These are phyloP conservation scores for Neosalanx taihuensis DNA, from an alignment of 2,797 vertebrate species.

Conservation along the genomic window DNA sequence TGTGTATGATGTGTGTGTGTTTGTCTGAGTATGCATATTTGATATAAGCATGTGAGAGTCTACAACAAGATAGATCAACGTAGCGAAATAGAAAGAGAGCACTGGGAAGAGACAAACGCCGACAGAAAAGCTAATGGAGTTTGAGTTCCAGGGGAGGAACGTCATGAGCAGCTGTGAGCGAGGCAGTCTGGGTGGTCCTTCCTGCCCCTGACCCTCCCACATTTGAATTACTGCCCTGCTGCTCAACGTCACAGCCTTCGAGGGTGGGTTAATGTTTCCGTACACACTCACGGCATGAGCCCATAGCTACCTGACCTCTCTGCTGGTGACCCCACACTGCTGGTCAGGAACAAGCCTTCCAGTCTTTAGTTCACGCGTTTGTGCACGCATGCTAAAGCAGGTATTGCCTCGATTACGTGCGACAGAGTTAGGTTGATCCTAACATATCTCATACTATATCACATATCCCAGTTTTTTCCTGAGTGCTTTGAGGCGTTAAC, in stretches of 20 bases:
- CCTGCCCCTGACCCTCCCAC: constrained; percentile 36
- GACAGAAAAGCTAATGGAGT: background rate
- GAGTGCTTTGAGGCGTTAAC: too few species aligned
- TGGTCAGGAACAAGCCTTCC: too few species aligned
- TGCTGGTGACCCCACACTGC: background rate
- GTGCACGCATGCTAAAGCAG: background rate
- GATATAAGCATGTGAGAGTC: background rate
- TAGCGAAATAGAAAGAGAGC: too few species aligned
- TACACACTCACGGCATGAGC: constrained; percentile 27
- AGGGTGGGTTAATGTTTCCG: constrained; percentile 30
- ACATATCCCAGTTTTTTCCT: too few species aligned
- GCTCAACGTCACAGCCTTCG: constrained; percentile 43
- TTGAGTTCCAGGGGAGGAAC: background rate
- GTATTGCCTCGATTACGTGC: background rate
- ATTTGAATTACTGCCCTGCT: constrained; percentile 53
- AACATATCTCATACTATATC: too few species aligned
- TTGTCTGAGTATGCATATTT: background rate
- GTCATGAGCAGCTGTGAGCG: constrained; percentile 56
- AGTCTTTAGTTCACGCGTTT: background rate
- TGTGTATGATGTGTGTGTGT: background rate
- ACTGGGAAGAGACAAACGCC: background rate
- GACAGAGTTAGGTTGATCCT: background rate
- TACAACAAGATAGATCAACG: background rate
- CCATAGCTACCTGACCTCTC: background rate
- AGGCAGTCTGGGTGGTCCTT: constrained; percentile 62